These are phyloP conservation scores for Ditylenchus dipsaci DNA, from an alignment of 1,140 invertebrate genomes.

Conservation along the genomic window DNA sequence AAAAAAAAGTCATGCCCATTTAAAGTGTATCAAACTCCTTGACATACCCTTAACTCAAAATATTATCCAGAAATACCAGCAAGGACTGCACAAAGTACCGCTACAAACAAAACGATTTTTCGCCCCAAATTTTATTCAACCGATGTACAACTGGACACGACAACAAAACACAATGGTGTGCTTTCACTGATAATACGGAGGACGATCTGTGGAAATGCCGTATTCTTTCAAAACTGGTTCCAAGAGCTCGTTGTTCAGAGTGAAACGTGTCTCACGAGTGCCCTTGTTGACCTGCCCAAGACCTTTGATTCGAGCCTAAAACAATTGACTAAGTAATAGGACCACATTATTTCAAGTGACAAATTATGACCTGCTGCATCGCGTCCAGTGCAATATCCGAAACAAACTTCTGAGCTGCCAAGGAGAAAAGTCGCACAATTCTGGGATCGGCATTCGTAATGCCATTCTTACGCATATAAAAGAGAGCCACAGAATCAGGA, in stretches of 20 bases:
- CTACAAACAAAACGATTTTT: too few species aligned
- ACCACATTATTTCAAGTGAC: neutral
- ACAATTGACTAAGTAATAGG: neutral
- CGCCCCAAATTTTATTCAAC: neutral
- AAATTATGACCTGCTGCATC: constrained; percentile 75
- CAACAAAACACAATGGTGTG: neutral
- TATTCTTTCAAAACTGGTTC: constrained; percentile 38
- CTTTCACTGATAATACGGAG: constrained; percentile 26
- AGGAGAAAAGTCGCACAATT: constrained; percentile 78
- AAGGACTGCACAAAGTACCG: too few species aligned
- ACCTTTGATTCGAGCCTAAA: constrained; percentile 60
- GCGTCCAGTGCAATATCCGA: constrained; percentile 95
- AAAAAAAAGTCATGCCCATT: too few species aligned
- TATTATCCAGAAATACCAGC: too few species aligned
- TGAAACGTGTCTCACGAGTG: constrained; percentile 35
- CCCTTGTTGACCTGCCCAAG: constrained; percentile 69
- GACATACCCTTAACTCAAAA: too few species aligned
- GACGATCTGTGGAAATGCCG: constrained; percentile 26
- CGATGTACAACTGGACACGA: neutral
- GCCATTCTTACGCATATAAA: constrained; percentile 79
- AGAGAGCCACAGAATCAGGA: constrained; percentile 81
- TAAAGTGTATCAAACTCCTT: too few species aligned
- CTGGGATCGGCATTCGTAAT: constrained; percentile 84
- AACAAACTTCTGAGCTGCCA: constrained; percentile 95
- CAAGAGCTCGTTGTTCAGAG: constrained; percentile 32